Percentiles rank a stretch among this genome's conserved stretches.
phyloP scores from a whole-genome alignment of 2,888 invertebrate species.

The Cosmia pyralina region DNA sequence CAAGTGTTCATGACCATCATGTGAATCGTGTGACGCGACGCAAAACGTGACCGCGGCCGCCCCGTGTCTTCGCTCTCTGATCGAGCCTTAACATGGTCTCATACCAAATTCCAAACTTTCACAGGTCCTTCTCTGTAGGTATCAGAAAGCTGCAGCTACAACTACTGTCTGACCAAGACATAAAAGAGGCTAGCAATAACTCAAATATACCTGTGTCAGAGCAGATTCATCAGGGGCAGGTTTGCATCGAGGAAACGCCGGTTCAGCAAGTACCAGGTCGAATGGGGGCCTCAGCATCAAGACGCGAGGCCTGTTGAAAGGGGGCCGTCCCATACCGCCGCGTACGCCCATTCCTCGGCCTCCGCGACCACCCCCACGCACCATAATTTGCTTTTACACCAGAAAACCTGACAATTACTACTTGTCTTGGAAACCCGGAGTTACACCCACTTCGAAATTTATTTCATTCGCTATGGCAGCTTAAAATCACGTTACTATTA shows the following conservation, averaged over 20 bases:
- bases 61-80: background rate
- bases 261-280: slow-evolving; percentile 96
- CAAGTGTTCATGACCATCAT: background rate
- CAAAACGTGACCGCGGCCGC: background rate
- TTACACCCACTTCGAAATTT: background rate
- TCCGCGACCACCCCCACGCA: slow-evolving; percentile 91
- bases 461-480: background rate
- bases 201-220: slow-evolving; percentile 93
- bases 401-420: background rate
- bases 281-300: slow-evolving; percentile 93
- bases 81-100: background rate
- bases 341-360: slow-evolving; percentile 92
- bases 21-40: background rate
- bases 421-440: background rate
- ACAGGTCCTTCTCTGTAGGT: background rate
- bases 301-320: slow-evolving; percentile 84
- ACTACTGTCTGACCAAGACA: background rate
- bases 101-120: background rate
- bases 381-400: slow-evolving; percentile 87
- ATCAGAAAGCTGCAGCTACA: background rate
- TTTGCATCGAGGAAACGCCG: slow-evolving; percentile 95
- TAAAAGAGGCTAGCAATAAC: background rate
- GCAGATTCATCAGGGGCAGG: slow-evolving; percentile 95
- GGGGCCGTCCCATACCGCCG: no score
- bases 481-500: background rate